Percentiles rank a stretch among this genome's conserved stretches.
These are phyloP conservation scores for Cryptocheilus praepositus DNA, from an alignment of 2,888 invertebrate species.

Conservation along the genomic window DNA sequence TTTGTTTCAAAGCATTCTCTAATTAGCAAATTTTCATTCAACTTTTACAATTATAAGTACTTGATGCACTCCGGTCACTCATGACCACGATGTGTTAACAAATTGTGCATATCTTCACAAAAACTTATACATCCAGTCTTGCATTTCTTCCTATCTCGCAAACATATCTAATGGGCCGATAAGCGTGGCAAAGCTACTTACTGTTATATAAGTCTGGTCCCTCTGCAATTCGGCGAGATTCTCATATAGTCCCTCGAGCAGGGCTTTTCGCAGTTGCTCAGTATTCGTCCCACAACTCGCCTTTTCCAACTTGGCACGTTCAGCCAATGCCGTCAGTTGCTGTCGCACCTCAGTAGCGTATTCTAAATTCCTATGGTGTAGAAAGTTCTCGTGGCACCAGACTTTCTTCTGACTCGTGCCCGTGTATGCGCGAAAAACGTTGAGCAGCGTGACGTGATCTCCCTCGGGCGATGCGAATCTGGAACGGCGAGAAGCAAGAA, in stretches of 20 bases:
- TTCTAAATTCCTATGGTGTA: constrained; percentile 88
- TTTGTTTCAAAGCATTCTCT: no score
- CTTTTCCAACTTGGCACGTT: constrained; percentile 69
- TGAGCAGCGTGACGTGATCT: constrained; percentile 93
- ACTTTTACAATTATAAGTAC: no score
- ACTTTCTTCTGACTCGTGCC: constrained; percentile 83
- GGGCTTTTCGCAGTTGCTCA: constrained; percentile 80
- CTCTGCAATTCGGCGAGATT: constrained; percentile 90
- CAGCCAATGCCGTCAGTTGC: constrained; percentile 80
- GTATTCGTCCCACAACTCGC: constrained; percentile 67
- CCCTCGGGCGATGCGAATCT: constrained; percentile 92
- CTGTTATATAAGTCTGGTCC: constrained; percentile 83
- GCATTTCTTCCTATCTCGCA: no score
- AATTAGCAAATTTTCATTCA: no score
- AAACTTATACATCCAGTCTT: no score
- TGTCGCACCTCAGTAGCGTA: constrained; percentile 88
- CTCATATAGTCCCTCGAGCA: constrained; percentile 88
- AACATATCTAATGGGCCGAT: no score
- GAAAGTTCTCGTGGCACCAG: constrained; percentile 94
- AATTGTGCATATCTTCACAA: no score
- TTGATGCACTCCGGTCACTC: no score
- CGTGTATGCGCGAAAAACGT: constrained; percentile 88
- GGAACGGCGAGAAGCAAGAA: constrained; percentile 31
- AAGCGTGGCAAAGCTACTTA: constrained; percentile 62
- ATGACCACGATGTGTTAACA: no score